Conservation (phyloP, 1,140 invertebrate species). For the Bombus fervidus region DNA sequence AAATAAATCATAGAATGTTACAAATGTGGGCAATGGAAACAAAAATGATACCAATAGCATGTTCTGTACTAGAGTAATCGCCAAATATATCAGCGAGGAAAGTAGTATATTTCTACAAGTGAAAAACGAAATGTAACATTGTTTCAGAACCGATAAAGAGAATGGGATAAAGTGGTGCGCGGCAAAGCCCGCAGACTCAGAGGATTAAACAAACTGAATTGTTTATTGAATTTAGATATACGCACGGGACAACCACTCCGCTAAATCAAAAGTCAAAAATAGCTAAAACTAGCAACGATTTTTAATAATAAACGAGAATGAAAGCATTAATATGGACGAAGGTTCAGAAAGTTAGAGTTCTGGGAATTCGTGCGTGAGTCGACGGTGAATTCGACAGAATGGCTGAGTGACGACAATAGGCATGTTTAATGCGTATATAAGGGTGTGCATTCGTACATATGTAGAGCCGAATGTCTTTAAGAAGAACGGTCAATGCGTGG, state of each 20-base stretch:
- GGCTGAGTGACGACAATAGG: not conserved
- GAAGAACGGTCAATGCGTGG: not conserved
- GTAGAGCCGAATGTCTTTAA: not conserved
- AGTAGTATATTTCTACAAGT: not conserved
- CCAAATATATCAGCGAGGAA: too few relatives aligned
- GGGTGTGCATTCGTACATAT: not conserved
- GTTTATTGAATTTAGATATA: not conserved
- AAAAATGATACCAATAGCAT: too few relatives aligned
- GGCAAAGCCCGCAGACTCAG: too few relatives aligned
- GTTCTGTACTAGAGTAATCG: too few relatives aligned
- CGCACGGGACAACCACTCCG: not conserved
- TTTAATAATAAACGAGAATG: not conserved
- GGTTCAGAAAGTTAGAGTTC: not conserved
- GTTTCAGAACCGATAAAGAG: not conserved
- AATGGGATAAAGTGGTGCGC: not conserved
- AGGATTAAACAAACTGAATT: not conserved
- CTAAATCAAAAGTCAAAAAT: not conserved
- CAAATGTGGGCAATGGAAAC: too few relatives aligned
- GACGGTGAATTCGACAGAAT: too few relatives aligned
- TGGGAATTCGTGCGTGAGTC: too few relatives aligned
- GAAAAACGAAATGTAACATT: not conserved
- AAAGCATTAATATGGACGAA: not conserved
- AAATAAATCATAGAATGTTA: too few relatives aligned
- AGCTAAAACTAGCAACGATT: not conserved
- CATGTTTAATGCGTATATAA: not conserved